Evolutionary conservation across 1,140 invertebrate genomes (phyloP).

Genomic region (Coelopa frigida): DNA sequence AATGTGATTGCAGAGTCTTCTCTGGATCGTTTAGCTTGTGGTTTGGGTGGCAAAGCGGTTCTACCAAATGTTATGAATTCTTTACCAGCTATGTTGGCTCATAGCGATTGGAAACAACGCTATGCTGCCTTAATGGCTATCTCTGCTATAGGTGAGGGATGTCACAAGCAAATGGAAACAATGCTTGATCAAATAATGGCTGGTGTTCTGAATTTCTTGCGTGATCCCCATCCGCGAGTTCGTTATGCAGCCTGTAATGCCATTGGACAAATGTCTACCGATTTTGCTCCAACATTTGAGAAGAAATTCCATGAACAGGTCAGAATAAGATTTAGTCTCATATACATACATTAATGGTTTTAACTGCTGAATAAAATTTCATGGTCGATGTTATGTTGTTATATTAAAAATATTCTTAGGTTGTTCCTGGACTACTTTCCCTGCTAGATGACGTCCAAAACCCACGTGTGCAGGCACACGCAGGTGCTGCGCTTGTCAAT

Average conservation of each 20-base stretch:
- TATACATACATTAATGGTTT: background rate
- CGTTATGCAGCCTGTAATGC: slow-evolving; percentile 95
- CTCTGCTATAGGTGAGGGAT: slow-evolving; percentile 96
- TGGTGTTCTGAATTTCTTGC: slow-evolving; percentile 79
- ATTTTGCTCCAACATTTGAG: slow-evolving; percentile 94
- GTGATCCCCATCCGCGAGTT: slow-evolving; percentile 57
- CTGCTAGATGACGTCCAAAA: slow-evolving; percentile 87
- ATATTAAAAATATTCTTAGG: slow-evolving; percentile 30
- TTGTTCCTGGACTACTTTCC: slow-evolving; percentile 83
- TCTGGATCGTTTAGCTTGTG: slow-evolving; percentile 91
- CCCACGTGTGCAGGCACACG: slow-evolving; percentile 90
- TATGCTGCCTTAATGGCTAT: slow-evolving; percentile 98
- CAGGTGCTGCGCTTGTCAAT: slow-evolving; percentile 93
- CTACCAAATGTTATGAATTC: slow-evolving; percentile 80
- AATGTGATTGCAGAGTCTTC: slow-evolving; percentile 93
- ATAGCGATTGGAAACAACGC: slow-evolving; percentile 74
- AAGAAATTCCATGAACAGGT: slow-evolving; percentile 92
- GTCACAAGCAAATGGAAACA: slow-evolving; percentile 95
- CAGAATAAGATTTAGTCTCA: slow-evolving; percentile 5
- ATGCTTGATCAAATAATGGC: slow-evolving; percentile 86
- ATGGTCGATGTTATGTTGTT: no score
- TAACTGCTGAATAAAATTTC: no score
- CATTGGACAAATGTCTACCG: slow-evolving; percentile 98
- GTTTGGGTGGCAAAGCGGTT: slow-evolving; percentile 91
- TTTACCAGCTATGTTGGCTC: slow-evolving; percentile 81